A percentile compares a stretch with the other conserved stretches of the same genome.
Conservation (phyloP, 2,888 invertebrate species). For the Coecobrya sp. region DNA sequence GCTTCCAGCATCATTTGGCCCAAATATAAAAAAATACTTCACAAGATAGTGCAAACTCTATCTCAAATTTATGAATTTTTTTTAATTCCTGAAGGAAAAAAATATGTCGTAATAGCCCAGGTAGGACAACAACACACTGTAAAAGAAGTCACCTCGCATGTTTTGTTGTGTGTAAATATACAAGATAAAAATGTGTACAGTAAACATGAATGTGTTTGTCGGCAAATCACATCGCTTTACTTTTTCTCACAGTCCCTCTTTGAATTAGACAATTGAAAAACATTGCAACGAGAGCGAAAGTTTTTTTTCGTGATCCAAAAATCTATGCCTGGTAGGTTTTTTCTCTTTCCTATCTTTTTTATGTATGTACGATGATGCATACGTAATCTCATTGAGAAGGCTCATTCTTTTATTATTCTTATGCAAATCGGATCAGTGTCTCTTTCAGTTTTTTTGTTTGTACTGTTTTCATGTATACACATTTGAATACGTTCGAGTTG, state of each 20-base stretch:
- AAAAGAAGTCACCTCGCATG: slow-evolving; percentile 42
- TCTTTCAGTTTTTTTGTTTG: slow-evolving; percentile 57
- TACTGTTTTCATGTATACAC: slow-evolving; percentile 60
- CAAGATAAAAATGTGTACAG: slow-evolving; percentile 32
- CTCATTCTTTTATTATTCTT: slow-evolving; percentile 77
- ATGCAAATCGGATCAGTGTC: slow-evolving; percentile 81
- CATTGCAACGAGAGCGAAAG: slow-evolving; percentile 46
- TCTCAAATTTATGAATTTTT: slow-evolving; percentile 1
- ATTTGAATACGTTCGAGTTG: slow-evolving; percentile 57
- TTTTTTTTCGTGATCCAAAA: slow-evolving; percentile 34
- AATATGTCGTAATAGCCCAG: slow-evolving; percentile 10
- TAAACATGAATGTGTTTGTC: no score
- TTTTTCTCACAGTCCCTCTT: slow-evolving; percentile 74
- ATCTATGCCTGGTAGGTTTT: slow-evolving; percentile 26
- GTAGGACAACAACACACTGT: neutral
- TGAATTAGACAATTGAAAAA: slow-evolving; percentile 25
- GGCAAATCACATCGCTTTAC: neutral
- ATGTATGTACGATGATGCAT: slow-evolving; percentile 49
- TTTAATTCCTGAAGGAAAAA: neutral
- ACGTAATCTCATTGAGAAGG: slow-evolving; percentile 78
- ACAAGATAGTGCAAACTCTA: slow-evolving; percentile 67
- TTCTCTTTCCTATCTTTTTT: slow-evolving; percentile 64
- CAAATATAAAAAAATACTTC: slow-evolving; percentile 22
- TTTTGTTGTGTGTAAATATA: slow-evolving; percentile 67
- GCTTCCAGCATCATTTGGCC: slow-evolving; percentile 29